These are phyloP conservation scores for Mesochorus sp. DNA, from an alignment of 2,888 invertebrate species.

Conservation along the genomic window DNA sequence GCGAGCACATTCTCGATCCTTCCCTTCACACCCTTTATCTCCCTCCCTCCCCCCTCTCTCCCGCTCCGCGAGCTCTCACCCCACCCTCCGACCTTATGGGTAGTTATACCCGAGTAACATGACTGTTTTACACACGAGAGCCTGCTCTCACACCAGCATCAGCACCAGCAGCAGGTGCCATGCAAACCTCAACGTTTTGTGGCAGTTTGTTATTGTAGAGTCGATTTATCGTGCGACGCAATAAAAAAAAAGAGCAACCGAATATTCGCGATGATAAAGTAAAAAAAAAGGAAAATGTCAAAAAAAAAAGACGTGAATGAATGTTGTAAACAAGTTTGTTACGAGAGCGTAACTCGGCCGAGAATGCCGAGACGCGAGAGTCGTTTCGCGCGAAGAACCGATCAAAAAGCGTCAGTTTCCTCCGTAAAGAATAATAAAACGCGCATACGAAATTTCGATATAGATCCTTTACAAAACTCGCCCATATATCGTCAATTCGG, in stretches of 20 bases:
- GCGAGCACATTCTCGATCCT: constrained; percentile 33
- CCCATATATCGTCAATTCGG: too few relatives aligned
- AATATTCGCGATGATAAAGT: neutral
- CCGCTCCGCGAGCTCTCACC: neutral
- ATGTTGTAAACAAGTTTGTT: constrained; percentile 3
- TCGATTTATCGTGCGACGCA: constrained; percentile 42
- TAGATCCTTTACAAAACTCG: too few relatives aligned
- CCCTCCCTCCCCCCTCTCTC: neutral
- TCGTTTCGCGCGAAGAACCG: neutral
- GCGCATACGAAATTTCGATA: too few relatives aligned
- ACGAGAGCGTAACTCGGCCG: too few relatives aligned
- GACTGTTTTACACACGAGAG: constrained; percentile 39
- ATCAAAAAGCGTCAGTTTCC: neutral
- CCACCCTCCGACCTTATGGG: neutral
- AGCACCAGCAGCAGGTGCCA: constrained; percentile 40
- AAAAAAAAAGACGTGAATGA: too few relatives aligned
- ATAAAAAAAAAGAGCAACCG: constrained; percentile 15
- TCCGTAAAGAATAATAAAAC: neutral
- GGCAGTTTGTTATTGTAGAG: constrained; percentile 28
- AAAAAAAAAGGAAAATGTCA: too few relatives aligned
- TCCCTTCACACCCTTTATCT: constrained; percentile 32
- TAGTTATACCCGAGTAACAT: constrained; percentile 26
- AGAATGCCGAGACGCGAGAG: neutral
- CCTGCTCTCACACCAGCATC: too few relatives aligned
- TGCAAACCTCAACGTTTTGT: constrained; percentile 44